These are phyloP conservation scores for Taenioides sp. DNA, from an alignment of 2,797 vertebrate species.

Conservation along the genomic window DNA sequence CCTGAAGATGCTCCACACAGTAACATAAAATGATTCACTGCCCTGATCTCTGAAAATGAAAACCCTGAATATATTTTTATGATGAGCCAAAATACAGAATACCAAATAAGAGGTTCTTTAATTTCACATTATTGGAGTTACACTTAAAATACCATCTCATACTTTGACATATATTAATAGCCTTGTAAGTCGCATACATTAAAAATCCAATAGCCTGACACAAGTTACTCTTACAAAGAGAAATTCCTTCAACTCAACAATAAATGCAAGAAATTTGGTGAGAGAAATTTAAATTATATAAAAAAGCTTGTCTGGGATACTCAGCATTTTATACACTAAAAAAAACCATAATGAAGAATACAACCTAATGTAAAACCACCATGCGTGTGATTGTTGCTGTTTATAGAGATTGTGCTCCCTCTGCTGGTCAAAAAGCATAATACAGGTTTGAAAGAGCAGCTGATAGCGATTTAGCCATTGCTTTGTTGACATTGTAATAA, in stretches of 20 bases:
- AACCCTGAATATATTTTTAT: too few species aligned
- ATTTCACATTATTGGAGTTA: slow-evolving; percentile 36
- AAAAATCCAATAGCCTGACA: background rate
- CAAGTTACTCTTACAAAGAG: slow-evolving; percentile 3
- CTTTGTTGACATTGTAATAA: background rate
- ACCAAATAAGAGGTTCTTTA: slow-evolving; percentile 8
- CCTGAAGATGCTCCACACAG: too few species aligned
- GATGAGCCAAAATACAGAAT: background rate
- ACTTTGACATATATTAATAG: slow-evolving; percentile 3
- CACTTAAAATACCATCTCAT: slow-evolving; percentile 2
- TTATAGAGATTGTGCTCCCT: slow-evolving; percentile 44
- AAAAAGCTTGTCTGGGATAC: slow-evolving; percentile 9
- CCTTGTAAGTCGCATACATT: slow-evolving; percentile 6
- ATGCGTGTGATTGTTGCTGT: background rate
- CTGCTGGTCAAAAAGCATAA: slow-evolving; percentile 53
- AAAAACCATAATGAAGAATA: background rate
- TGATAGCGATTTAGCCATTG: slow-evolving; percentile 38
- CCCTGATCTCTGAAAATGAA: too few species aligned
- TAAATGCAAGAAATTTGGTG: background rate
- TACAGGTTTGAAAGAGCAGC: slow-evolving; percentile 2
- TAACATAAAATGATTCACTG: too few species aligned
- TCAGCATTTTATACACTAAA: slow-evolving; percentile 4
- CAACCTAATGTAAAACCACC: background rate
- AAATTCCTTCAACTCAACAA: slow-evolving; percentile 2
- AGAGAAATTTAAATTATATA: background rate